Evolutionary conservation across 2,888 invertebrate species (phyloP), one percentile per base, ranked within the genome.

Genomic region (Ganaspis brasiliensis): DNA sequence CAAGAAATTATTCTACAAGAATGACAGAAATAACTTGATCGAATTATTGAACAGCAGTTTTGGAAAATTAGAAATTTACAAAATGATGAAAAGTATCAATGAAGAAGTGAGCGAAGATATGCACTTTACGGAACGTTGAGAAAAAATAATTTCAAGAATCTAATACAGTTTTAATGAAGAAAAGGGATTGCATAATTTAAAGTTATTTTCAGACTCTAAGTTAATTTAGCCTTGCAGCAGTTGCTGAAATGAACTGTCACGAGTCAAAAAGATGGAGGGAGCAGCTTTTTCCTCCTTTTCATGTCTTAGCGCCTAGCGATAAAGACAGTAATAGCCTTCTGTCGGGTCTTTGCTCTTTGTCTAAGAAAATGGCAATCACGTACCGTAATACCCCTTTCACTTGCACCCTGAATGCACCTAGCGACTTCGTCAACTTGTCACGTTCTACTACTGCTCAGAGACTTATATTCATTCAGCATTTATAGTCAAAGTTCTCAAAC

Each of bases 331-430:
- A 61, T 61, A 37, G 19, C 16, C 31, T 37, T 61, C 61, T 16
- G 19, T 35, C 35, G 21, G 37, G 31, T 61, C 61, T 61, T 19
- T 37, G 12, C 19, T 52, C 9, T 19, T 61, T 12, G 19, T 61
- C 61, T 61, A 37, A 61, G 19, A 19, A 61, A 37, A 61, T 37
- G 37, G 16, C 61, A 61, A 61, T 37, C 37, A 61, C 61, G 61
- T 37, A 61, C 16, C 3, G 19, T 37, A 37, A 61, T 61, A 61
- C 31, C 26, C 19, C 35, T 31, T 31, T 59, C 59, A 59, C 31
- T 16, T 35, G 61, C 59, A 59, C 59, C 31, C 26, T 59, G 37
- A 61, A 61, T 37, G 61, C 16, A 61, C 37, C 19, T 19, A 19
- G 35, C 12, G 37, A 37, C 37, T 61, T 61, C 19, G 31, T 59